Evolutionary conservation across 2,888 invertebrate genomes (phyloP).

Genomic region (Drosophila lacicola): DNA sequence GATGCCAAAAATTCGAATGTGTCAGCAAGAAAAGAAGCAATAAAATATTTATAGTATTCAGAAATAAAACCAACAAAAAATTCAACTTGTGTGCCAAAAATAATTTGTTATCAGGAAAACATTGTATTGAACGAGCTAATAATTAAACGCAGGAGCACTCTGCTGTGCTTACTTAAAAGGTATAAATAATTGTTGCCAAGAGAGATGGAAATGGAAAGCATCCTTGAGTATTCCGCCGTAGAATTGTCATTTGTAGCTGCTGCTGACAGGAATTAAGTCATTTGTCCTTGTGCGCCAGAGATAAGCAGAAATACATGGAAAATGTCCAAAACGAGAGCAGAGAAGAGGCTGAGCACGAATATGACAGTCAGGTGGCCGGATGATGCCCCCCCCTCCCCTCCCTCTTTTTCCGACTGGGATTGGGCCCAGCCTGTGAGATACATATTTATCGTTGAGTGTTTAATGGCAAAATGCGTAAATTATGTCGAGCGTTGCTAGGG

Average conservation of each 20-base stretch:
- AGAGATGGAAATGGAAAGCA: neutral
- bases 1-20: slow-evolving; percentile 2
- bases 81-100: slow-evolving; percentile 4
- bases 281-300: slow-evolving; percentile 78
- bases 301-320: slow-evolving; percentile 50
- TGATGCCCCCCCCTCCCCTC: neutral
- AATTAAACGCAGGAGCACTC: neutral
- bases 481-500: slow-evolving; percentile 74
- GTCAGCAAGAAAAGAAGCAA: neutral
- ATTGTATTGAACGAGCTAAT: neutral
- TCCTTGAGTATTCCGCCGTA: slow-evolving; percentile 20
- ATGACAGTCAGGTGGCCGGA: slow-evolving; percentile 32
- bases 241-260: slow-evolving; percentile 40
- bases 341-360: slow-evolving; percentile 1
- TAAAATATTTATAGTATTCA: slow-evolving; percentile 1
- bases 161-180: neutral
- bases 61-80: neutral
- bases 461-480: slow-evolving; percentile 83
- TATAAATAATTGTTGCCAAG: slow-evolving; percentile 1
- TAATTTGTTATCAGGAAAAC: neutral
- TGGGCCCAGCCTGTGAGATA: neutral
- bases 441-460: slow-evolving; percentile 66
- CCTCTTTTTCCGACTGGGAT: slow-evolving; percentile 3
- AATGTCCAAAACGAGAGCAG: neutral
- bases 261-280: slow-evolving; percentile 78